These are phyloP conservation scores for Plecotus auritus DNA, from an alignment of 2,113 vertebrate species.

Conservation along the genomic window DNA sequence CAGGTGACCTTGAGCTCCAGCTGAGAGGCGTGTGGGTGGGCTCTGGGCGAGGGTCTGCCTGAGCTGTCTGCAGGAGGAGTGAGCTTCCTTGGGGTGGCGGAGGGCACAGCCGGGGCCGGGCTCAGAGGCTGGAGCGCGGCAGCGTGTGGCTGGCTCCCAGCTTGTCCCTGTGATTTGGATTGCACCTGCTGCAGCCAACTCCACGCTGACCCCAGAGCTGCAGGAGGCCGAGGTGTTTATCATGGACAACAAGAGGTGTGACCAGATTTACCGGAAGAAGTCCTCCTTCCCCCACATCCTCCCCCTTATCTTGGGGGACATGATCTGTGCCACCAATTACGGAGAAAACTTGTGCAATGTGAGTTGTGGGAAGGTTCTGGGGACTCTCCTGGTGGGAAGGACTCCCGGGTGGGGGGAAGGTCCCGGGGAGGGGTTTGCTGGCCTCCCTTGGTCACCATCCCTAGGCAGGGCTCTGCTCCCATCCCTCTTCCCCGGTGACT, in stretches of 20 bases:
- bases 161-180: neutral
- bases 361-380: constrained; percentile 6
- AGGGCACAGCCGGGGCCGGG: neutral
- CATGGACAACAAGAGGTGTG: constrained; percentile 52
- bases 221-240: constrained; percentile 53
- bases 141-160: rapidly evolving
- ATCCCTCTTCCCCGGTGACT: neutral
- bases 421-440: neutral
- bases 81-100: neutral
- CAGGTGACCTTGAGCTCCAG: neutral
- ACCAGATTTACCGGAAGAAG: constrained; percentile 31
- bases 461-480: neutral
- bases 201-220: constrained; percentile 5
- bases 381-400: neutral
- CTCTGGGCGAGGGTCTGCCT: neutral
- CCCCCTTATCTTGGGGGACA: constrained; percentile 30
- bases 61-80: neutral
- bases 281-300: neutral
- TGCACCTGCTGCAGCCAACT: neutral
- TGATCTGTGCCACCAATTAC: constrained; percentile 64
- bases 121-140: neutral
- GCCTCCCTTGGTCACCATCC: neutral
- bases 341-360: constrained; percentile 52
- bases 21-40: neutral
- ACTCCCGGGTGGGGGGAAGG: too few relatives aligned